Conservation (phyloP, 1,140 invertebrate genomes). For the Centruroides vittatus region DNA sequence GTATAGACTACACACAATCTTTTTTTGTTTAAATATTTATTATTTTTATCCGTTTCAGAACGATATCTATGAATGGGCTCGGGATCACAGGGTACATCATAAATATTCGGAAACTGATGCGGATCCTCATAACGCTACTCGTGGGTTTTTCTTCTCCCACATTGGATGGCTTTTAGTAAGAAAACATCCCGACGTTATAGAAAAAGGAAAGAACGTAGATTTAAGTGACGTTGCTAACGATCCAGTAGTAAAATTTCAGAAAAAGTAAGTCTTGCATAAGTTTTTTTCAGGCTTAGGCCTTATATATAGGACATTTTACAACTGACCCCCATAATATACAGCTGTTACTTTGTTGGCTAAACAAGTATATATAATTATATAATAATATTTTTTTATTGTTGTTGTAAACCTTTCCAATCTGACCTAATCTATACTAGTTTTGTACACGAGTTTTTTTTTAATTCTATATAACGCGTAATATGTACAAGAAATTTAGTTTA, state of each 20-base stretch:
- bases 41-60: constrained; percentile 2
- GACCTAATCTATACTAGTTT: too few relatives aligned
- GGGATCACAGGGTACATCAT: constrained; percentile 73
- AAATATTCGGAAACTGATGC: constrained; percentile 67
- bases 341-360: too few relatives aligned
- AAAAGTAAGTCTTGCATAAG: not conserved
- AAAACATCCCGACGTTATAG: constrained; percentile 47
- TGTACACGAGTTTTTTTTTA: too few relatives aligned
- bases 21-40: too few relatives aligned
- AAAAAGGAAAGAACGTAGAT: constrained; percentile 8
- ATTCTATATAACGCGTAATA: too few relatives aligned
- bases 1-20: too few relatives aligned
- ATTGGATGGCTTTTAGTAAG: constrained; percentile 63
- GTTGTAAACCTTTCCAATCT: too few relatives aligned
- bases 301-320: constrained; percentile 35
- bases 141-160: constrained; percentile 67
- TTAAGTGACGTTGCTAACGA: constrained; percentile 7
- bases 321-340: too few relatives aligned
- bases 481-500: too few relatives aligned
- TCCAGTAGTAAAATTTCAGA: constrained; percentile 13
- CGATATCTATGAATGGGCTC: constrained; percentile 15
- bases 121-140: constrained; percentile 63
- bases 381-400: too few relatives aligned
- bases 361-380: too few relatives aligned
- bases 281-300: constrained; percentile 34